phyloP scores from a whole-genome alignment of 2,797 vertebrate genomes.

The Somateria mollissima region DNA sequence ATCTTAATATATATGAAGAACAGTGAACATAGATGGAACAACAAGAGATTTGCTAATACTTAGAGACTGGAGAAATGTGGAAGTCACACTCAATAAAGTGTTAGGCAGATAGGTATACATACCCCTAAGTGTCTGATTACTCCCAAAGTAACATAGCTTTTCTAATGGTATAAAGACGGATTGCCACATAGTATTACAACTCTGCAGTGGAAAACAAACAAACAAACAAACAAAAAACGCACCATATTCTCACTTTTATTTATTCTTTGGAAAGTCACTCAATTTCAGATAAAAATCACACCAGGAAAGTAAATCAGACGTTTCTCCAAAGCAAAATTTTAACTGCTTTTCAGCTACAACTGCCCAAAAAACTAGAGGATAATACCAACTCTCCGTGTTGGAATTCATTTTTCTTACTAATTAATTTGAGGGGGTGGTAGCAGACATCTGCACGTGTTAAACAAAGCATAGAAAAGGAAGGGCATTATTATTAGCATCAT shows the following conservation, averaged over 20 bases:
- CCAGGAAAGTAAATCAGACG: background rate
- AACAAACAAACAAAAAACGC: background rate
- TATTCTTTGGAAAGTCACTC: background rate
- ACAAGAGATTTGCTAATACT: background rate
- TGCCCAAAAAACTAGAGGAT: rapidly evolving
- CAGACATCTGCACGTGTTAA: background rate
- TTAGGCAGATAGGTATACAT: background rate
- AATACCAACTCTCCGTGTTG: rapidly evolving
- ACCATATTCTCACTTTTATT: background rate
- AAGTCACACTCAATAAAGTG: background rate
- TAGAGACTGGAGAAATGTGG: background rate
- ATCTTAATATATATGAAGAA: background rate
- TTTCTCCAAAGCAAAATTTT: background rate
- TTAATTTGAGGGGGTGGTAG: background rate
- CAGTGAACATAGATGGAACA: background rate
- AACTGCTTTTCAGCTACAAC: background rate
- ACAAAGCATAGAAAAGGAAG: background rate
- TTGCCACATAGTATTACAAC: background rate
- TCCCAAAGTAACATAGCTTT: background rate
- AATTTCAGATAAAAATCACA: background rate
- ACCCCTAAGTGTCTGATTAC: background rate
- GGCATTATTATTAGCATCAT: background rate
- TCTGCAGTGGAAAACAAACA: background rate
- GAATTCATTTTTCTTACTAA: background rate
- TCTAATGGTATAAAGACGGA: background rate